A percentile compares a stretch with the other conserved stretches of the same genome.
phyloP scores from a whole-genome alignment of 2,888 invertebrate genomes.

The Nomada fucata region DNA sequence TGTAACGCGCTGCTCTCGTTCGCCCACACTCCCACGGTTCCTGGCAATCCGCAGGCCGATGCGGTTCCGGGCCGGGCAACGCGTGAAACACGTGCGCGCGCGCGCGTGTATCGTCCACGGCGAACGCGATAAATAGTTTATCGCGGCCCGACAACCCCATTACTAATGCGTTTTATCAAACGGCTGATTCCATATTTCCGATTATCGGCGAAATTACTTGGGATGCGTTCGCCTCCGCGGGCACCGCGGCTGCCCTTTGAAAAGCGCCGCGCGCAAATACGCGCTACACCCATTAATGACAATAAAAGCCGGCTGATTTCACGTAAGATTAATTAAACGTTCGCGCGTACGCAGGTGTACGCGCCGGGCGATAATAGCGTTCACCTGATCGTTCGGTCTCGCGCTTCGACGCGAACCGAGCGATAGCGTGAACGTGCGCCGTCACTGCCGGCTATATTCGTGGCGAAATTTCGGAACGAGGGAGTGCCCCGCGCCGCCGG shows the following conservation, averaged over 20 bases:
- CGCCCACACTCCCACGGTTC: background rate
- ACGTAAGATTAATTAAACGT: constrained; percentile 57
- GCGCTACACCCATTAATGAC: constrained; percentile 36
- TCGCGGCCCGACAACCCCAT: constrained; percentile 48
- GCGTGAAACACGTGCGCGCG: constrained; percentile 31
- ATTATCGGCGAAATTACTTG: constrained; percentile 45
- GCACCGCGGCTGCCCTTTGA: background rate
- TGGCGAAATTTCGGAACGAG: constrained; percentile 39
- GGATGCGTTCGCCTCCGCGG: background rate
- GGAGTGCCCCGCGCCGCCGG: constrained; percentile 2
- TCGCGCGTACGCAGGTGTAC: background rate
- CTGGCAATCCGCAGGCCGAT: constrained; percentile 35
- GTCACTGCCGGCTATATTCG: constrained; percentile 4
- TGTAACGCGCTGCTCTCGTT: background rate
- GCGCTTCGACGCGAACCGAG: background rate
- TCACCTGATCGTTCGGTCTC: constrained; percentile 37
- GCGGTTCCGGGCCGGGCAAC: background rate
- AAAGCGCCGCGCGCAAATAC: constrained; percentile 27
- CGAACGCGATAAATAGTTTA: constrained; percentile 57
- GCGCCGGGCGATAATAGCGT: constrained; percentile 22
- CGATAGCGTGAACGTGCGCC: background rate
- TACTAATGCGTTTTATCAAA: constrained; percentile 57
- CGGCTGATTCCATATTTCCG: constrained; percentile 54
- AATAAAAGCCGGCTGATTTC: constrained; percentile 53
- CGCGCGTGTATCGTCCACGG: constrained; percentile 19